Base-by-base conservation (phyloP, 1,140 invertebrate species). In the Copidosoma floridanum region DNA sequence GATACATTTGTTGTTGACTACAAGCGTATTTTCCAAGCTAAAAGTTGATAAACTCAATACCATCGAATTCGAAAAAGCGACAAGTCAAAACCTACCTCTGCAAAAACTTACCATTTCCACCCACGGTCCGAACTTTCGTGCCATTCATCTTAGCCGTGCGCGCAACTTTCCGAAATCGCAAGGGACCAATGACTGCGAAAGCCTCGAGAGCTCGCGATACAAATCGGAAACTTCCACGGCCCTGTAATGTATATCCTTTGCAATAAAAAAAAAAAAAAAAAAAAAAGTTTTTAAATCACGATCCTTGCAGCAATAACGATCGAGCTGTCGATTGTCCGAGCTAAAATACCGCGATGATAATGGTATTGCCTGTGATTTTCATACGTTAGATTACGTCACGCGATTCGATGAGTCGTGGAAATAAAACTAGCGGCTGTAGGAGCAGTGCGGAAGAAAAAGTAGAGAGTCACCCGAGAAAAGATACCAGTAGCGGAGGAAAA, bases 131-230 rank as follows among this genome's bases (percentile, higher is more conserved):
- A 14, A 46, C 24, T 46, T 41, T 14, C 21, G n/a, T n/a, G n/a
- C n/a, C n/a, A n/a, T n/a, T n/a, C n/a, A n/a, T n/a, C n/a, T n/a
- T n/a, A n/a, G n/a, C n/a, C n/a, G n/a, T n/a, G n/a, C n/a, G n/a
- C 8, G n/a, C 6, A 48, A 26, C 3, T 48, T 20, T 3, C 12
- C 11, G 18, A 29, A 2, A 51, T 37, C 12, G 20, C 20, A 21
- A 46, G 57, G 57, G 57, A 59, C 48, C 57, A 59, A 52, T 52
- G 50, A 52, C 48, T 52, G 40, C 37, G n/a, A 59, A 59, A 58
- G 41, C 48, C 37, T 35, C 14, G 32, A 40, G 8, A 14, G 8
- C 5, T 10, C 5, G n/a, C 8, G 23, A 44, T 6, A 44, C 43
- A 46, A 21, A 18, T 7, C 43, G 4, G 3, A 3, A 0, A 26